phyloP scores from a whole-genome alignment of 2,888 invertebrate genomes.

The Leptopilina drosophilae region DNA sequence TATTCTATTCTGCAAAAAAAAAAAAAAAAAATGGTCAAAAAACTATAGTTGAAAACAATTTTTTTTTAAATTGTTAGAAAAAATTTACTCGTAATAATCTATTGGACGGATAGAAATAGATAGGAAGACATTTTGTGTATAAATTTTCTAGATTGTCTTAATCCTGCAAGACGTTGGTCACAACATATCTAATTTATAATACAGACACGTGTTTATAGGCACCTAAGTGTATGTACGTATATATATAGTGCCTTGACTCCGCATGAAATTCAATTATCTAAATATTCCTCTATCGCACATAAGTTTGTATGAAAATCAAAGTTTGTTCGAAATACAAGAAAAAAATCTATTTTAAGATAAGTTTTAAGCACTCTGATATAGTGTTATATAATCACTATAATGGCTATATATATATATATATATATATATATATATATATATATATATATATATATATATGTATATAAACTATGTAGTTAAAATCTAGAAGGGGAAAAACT shows the following conservation, averaged over 20 bases:
- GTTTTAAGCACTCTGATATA: no score
- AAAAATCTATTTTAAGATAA: not conserved
- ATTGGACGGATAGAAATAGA: not conserved
- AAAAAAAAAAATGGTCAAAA: no score
- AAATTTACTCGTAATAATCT: no score
- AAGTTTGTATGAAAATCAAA: slow-evolving; percentile 1
- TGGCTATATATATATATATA: no score
- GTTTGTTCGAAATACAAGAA: not conserved
- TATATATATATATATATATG: no score
- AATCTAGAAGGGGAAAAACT: no score
- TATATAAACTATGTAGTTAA: no score
- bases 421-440: no score
- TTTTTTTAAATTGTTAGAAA: no score
- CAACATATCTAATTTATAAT: slow-evolving; percentile 2
- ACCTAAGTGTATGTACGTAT: not conserved
- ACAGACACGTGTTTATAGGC: not conserved
- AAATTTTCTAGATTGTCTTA: not conserved
- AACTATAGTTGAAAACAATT: no score
- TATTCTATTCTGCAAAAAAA: no score
- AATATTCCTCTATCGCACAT: not conserved
- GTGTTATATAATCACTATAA: no score
- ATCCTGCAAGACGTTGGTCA: slow-evolving; percentile 1
- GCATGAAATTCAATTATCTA: not conserved
- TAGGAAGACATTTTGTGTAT: not conserved
- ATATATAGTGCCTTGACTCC: not conserved